phyloP scores from a whole-genome alignment of 2,888 invertebrate species.

The Melanostoma mellinum region DNA sequence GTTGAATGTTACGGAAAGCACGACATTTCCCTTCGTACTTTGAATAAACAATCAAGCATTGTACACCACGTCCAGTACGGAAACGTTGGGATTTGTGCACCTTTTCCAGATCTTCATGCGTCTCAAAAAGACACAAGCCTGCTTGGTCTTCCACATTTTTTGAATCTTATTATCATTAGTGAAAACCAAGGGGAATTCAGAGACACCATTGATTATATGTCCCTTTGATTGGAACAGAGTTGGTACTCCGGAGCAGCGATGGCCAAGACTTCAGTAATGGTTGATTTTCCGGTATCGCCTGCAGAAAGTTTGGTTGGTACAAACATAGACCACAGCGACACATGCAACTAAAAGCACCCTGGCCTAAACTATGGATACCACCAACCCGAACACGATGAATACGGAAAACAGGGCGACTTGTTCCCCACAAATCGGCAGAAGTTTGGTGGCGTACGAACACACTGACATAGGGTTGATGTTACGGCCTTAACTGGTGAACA shows the following conservation, averaged over 20 bases:
- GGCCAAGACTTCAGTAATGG: constrained; percentile 96
- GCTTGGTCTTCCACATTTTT: constrained; percentile 98
- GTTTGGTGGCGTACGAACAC: constrained; percentile 99
- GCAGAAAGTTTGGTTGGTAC: constrained; percentile 98
- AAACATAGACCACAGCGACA: constrained; percentile 99
- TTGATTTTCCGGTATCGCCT: constrained; percentile 99
- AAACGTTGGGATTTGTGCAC: constrained; percentile 97
- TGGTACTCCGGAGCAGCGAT: constrained; percentile 98
- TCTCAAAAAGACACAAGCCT: constrained; percentile 97
- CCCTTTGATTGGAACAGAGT: constrained; percentile 98
- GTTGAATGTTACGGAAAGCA: constrained; percentile 99
- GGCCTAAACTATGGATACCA: constrained; percentile 99
- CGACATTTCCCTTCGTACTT: constrained; percentile 96
- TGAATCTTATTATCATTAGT: constrained; percentile 98
- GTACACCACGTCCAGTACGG: constrained; percentile 99
- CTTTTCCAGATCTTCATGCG: constrained; percentile 98
- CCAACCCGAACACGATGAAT: constrained; percentile 99
- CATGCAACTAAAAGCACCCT: constrained; percentile 99
- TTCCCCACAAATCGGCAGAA: constrained; percentile 99
- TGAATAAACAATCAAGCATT: constrained; percentile 98
- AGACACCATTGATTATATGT: constrained; percentile 94
- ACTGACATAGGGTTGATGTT: constrained; percentile 98
- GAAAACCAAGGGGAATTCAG: constrained; percentile 98
- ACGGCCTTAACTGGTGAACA: constrained; percentile 97
- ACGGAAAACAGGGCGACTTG: constrained; percentile 99